Conservation (phyloP, 1,140 invertebrate genomes). For the Hydropsyche tenuis region DNA sequence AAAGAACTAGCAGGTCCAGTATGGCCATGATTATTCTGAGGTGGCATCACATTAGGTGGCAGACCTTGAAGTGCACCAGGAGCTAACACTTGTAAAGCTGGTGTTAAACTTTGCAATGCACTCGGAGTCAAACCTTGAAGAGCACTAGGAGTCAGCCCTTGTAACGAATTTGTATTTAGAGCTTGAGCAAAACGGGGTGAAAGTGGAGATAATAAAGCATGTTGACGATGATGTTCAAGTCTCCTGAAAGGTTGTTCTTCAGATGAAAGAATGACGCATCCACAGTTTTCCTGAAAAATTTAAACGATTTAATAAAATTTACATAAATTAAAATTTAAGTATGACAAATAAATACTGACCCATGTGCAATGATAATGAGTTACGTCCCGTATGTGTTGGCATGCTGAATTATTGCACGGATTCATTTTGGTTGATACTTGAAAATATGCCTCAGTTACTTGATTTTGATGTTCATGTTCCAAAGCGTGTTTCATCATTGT, state of each 20-base stretch:
- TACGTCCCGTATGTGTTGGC: constrained; percentile 78
- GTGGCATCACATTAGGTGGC: constrained; percentile 19
- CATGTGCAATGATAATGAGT: constrained; percentile 89
- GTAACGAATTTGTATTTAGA: constrained; percentile 39
- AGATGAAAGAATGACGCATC: constrained; percentile 80
- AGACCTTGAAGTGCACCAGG: constrained; percentile 39
- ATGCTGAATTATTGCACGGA: constrained; percentile 71
- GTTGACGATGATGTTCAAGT: constrained; percentile 90
- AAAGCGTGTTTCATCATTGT: constrained; percentile 84
- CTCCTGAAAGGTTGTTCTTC: constrained; percentile 83
- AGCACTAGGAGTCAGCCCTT: constrained; percentile 29
- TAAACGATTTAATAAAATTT: constrained; percentile 21
- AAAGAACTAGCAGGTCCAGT: constrained; percentile 76
- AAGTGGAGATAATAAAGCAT: constrained; percentile 68
- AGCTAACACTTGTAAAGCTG: constrained; percentile 57
- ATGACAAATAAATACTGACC: constrained; percentile 57
- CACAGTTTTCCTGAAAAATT: constrained; percentile 78
- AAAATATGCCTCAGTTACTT: constrained; percentile 83
- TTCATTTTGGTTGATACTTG: constrained; percentile 67
- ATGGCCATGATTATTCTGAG: constrained; percentile 63
- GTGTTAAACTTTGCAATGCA: constrained; percentile 63
- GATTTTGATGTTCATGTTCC: constrained; percentile 86
- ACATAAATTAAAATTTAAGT: background rate
- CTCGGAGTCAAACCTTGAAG: constrained; percentile 27
- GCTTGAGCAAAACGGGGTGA: constrained; percentile 57